A percentile compares a stretch with the other conserved stretches of the same genome.
These are phyloP conservation scores for Pseudoips prasinana DNA, from an alignment of 2,888 invertebrate species.

Conservation along the genomic window DNA sequence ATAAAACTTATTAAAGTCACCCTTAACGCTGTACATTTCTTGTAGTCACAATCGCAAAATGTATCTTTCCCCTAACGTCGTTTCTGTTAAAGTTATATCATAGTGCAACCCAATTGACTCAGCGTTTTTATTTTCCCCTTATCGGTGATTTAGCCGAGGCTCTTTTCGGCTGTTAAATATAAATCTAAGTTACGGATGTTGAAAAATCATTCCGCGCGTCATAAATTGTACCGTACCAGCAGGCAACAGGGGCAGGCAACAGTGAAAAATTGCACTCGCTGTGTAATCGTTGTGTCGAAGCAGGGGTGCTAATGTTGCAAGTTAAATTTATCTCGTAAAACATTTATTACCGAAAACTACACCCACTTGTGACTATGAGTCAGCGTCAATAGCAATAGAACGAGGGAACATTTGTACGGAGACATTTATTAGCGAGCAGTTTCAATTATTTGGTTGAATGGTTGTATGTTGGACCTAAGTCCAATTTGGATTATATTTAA, in stretches of 20 bases:
- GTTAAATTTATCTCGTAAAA: conserved; percentile 69
- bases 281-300: conserved; percentile 69
- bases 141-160: conserved; percentile 51
- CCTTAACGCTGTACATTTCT: too few species aligned
- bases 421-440: too few species aligned
- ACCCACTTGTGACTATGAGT: conserved; percentile 29
- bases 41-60: too few species aligned
- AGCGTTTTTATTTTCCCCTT: conserved; percentile 51
- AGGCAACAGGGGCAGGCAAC: conserved; percentile 66
- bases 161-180: conserved; percentile 66
- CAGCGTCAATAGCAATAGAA: conserved; percentile 37
- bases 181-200: conserved; percentile 73
- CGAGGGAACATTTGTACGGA: background rate
- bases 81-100: conserved; percentile 28
- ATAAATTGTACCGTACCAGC: conserved; percentile 66
- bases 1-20: too few species aligned
- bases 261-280: conserved; percentile 74
- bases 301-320: conserved; percentile 74
- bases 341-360: conserved; percentile 65
- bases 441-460: too few species aligned
- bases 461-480: too few species aligned
- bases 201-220: conserved; percentile 75
- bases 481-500: too few species aligned
- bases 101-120: conserved; percentile 41
- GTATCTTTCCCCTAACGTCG: conserved; percentile 7